Evolutionary conservation across 2,113 vertebrate species (phyloP).

Genomic region (Rana temporaria): DNA sequence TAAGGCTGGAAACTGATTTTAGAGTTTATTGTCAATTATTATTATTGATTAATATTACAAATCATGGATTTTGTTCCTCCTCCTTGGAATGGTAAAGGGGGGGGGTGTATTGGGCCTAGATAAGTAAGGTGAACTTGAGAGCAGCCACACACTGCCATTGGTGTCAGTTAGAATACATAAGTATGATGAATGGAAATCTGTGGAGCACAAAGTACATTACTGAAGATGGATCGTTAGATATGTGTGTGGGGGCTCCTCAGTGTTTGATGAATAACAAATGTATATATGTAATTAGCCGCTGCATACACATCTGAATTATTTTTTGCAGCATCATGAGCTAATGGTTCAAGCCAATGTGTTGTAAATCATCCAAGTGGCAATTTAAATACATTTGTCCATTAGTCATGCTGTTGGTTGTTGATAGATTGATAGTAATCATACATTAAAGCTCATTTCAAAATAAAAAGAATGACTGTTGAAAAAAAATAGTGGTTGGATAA

Average conservation of each 20-base stretch:
- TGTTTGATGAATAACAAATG: not conserved
- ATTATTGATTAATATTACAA: too few relatives aligned
- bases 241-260: not conserved
- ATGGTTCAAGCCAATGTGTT: not conserved
- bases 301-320: slow-evolving; percentile 1
- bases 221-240: not conserved
- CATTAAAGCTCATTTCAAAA: not conserved
- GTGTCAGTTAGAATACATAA: too few relatives aligned
- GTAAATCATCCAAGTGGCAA: not conserved
- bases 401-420: not conserved
- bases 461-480: not conserved
- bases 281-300: slow-evolving; percentile 13
- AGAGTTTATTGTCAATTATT: too few relatives aligned
- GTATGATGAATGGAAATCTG: not conserved
- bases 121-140: too few relatives aligned
- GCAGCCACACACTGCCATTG: too few relatives aligned
- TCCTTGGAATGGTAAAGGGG: too few relatives aligned
- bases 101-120: too few relatives aligned
- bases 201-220: not conserved
- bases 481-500: not conserved
- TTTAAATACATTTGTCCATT: not conserved
- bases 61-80: too few relatives aligned
- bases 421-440: too few relatives aligned
- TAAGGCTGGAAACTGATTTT: too few relatives aligned
- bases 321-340: not conserved